A percentile compares a stretch with the other conserved stretches of the same genome.
These are phyloP conservation scores for Athripsodes cinereus DNA, from an alignment of 2,888 invertebrate genomes.

Conservation along the genomic window DNA sequence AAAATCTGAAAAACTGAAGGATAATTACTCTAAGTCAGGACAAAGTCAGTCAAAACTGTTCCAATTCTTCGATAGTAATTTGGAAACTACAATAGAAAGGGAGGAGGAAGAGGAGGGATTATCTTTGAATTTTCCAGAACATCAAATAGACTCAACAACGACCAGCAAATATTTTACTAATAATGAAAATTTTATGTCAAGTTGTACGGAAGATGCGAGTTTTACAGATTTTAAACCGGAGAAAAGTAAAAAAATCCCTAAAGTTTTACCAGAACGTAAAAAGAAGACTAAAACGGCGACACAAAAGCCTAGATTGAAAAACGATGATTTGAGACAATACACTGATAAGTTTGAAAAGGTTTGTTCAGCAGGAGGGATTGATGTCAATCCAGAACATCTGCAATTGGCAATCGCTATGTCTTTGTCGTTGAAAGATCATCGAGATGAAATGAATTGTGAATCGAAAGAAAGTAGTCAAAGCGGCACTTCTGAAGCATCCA, in stretches of 20 bases:
- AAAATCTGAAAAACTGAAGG: slow-evolving; percentile 9
- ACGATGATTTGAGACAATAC: slow-evolving; percentile 40
- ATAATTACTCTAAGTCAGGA: background rate
- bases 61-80: slow-evolving; percentile 3
- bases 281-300: slow-evolving; percentile 33
- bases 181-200: background rate
- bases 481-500: slow-evolving; percentile 14
- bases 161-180: slow-evolving; percentile 19
- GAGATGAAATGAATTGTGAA: slow-evolving; percentile 5
- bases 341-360: slow-evolving; percentile 42
- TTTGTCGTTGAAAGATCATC: slow-evolving; percentile 41
- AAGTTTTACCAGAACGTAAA: slow-evolving; percentile 30
- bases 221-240: slow-evolving; percentile 40
- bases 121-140: too few species aligned
- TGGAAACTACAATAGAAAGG: background rate
- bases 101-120: slow-evolving; percentile 19
- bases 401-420: slow-evolving; percentile 63
- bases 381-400: slow-evolving; percentile 59
- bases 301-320: slow-evolving; percentile 29
- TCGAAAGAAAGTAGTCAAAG: slow-evolving; percentile 22
- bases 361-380: slow-evolving; percentile 42
- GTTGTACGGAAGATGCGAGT: slow-evolving; percentile 36
- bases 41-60: slow-evolving; percentile 5
- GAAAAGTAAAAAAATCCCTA: slow-evolving; percentile 29
- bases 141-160: too few species aligned